Evolutionary conservation across 2,113 vertebrate genomes (phyloP).

Genomic region (Lichenostomus cassidix): DNA sequence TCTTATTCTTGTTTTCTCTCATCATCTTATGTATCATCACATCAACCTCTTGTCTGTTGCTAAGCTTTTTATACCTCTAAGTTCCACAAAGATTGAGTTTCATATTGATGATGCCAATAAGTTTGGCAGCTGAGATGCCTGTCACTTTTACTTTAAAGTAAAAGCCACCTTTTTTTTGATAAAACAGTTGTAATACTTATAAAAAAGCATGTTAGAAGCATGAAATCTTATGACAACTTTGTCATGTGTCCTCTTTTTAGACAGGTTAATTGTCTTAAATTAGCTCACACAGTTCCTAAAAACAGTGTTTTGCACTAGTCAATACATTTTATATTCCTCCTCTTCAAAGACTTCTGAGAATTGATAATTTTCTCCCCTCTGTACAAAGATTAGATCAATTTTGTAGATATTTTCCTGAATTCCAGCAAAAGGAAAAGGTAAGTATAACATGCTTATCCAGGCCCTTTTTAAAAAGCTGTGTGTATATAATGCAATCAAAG

Average conservation of each 20-base stretch:
- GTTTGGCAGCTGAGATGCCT: not conserved
- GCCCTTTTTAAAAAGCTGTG: not conserved
- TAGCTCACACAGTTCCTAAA: not conserved
- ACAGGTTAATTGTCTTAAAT: slow-evolving; percentile 23
- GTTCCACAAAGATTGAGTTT: not conserved
- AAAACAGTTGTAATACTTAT: not conserved
- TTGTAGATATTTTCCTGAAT: not conserved
- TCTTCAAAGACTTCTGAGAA: slow-evolving; percentile 18
- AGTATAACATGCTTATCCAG: not conserved
- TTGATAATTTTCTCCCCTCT: not conserved
- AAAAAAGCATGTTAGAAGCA: not conserved
- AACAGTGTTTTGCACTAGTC: not conserved
- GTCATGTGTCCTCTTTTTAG: slow-evolving; percentile 13
- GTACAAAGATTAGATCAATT: not conserved
- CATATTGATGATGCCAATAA: not conserved
- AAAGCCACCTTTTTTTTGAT: not conserved
- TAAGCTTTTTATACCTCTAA: not conserved
- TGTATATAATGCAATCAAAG: not conserved
- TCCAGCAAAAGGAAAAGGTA: not conserved
- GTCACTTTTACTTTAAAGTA: not conserved
- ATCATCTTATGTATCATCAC: not conserved
- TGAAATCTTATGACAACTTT: not conserved
- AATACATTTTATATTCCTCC: not conserved
- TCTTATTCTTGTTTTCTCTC: slow-evolving; percentile 3
- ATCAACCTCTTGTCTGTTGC: not conserved